Conservation (phyloP, 64 coral and sea anemone species). For the Actinia equina region DNA sequence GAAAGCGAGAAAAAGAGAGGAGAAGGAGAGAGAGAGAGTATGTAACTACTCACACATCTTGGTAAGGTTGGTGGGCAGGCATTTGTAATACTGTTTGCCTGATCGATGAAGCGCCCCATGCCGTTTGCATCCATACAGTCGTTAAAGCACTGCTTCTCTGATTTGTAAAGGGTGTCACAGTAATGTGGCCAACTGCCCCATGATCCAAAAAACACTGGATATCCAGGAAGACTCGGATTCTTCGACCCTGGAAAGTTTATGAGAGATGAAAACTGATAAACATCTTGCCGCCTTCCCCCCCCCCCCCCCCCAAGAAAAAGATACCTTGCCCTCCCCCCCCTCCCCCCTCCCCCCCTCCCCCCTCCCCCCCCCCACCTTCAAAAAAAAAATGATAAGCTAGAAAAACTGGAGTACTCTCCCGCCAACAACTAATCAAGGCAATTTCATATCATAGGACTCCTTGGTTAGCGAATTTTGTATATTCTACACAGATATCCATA, state of each 20-base stretch:
- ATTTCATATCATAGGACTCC: too few species aligned
- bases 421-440: too few species aligned
- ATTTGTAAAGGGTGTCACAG: not conserved
- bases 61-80: not conserved
- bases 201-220: not conserved
- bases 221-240: constrained; percentile 2
- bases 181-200: not conserved
- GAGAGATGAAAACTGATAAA: not conserved
- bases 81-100: not conserved
- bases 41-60: not conserved
- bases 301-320: too few species aligned
- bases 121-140: constrained; percentile 13
- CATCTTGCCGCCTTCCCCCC: too few species aligned
- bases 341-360: too few species aligned
- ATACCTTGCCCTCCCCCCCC: too few species aligned
- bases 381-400: too few species aligned
- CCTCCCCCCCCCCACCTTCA: too few species aligned
- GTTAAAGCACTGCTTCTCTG: not conserved
- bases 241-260: not conserved
- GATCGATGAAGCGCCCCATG: not conserved
- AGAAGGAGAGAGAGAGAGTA: not conserved
- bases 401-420: too few species aligned
- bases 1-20: too few species aligned
- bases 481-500: too few species aligned
- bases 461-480: too few species aligned